Evolutionary conservation across 2,888 invertebrate species (phyloP), one percentile per base, ranked within the genome.

Genomic region (Calephelis perditalis): DNA sequence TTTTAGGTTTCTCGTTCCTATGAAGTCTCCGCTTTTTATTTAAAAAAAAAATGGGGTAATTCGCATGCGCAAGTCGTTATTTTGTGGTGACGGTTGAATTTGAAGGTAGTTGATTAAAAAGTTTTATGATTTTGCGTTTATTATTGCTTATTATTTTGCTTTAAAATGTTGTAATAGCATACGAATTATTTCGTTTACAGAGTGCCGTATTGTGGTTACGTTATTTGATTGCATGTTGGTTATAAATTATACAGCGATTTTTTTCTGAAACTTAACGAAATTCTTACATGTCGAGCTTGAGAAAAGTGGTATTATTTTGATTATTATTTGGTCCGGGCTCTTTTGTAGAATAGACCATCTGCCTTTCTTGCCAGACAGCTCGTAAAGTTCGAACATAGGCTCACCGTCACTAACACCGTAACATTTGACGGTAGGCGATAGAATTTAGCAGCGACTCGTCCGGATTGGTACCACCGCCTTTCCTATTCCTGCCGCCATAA

Each of bases 1-100:
- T 81, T 75, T 65, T 75, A 79, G 77, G 77, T 68, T 67, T 67
- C 67, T 68, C 65, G 62, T 70, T 69, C 65, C 60, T 66, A 65
- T 70, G 62, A 69, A 67, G 66, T 71, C 60, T 71, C 62, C 72
- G 77, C 75, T 77, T 76, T 68, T 69, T 67, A 68, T 63, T 26
- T 26, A 6, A 49, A 64, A 64, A n/a, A 72, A 63, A 65, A 67
- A 68, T 73, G 73, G 78, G 77, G 70, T 71, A 78, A 78, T 74
- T 81, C 80, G 89, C 89, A 89, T 89, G 88, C 80, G 77, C 80
- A 61, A 76, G 72, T 77, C 70, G 72, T 68, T 71, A 70, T 71
- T 72, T 67, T 79, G 74, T 81, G 89, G 89, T 88, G 86, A 78
- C 77, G 88, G 88, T 82, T 78, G 77, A 78, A 77, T 79, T 73